Conservation (phyloP, 1,140 invertebrate genomes). For the Pseudoatta argentina region DNA sequence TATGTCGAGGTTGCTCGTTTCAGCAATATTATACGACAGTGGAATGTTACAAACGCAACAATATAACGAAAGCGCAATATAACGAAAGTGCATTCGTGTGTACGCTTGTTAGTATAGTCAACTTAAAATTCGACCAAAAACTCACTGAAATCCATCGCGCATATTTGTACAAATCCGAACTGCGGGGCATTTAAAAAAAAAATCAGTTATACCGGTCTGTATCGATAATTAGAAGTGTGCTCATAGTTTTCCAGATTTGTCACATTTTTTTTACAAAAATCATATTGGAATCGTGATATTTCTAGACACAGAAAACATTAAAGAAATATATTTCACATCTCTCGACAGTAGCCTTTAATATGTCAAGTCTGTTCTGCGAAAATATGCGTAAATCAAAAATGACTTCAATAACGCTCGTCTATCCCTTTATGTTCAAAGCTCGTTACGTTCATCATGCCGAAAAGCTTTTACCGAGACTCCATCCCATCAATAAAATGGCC, state of each 20-base stretch:
- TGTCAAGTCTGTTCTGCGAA: slow-evolving; percentile 10
- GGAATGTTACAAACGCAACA: slow-evolving; percentile 46
- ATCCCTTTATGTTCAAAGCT: slow-evolving; percentile 38
- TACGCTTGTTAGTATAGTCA: slow-evolving; percentile 21
- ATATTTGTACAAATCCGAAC: not conserved
- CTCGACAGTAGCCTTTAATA: slow-evolving; percentile 11
- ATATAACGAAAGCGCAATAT: slow-evolving; percentile 31
- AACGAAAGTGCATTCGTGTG: slow-evolving; percentile 24
- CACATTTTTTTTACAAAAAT: not conserved
- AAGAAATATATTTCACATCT: slow-evolving; percentile 1
- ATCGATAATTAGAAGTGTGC: slow-evolving; percentile 13
- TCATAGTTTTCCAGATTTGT: not conserved
- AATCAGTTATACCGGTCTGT: not conserved
- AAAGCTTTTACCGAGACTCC: slow-evolving; percentile 46
- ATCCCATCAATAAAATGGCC: slow-evolving; percentile 53
- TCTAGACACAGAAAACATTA: not conserved
- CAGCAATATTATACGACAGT: slow-evolving; percentile 48
- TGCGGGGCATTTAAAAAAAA: not conserved
- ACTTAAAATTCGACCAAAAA: slow-evolving; percentile 40
- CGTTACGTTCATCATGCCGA: slow-evolving; percentile 46
- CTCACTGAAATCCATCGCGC: not conserved
- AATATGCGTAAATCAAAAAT: slow-evolving; percentile 33
- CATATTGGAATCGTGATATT: not conserved
- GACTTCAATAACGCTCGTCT: slow-evolving; percentile 35
- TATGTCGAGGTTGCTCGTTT: slow-evolving; percentile 61